Evolutionary conservation across 2,113 vertebrate species (phyloP).

Genomic region (Ctenodactylus gundi): DNA sequence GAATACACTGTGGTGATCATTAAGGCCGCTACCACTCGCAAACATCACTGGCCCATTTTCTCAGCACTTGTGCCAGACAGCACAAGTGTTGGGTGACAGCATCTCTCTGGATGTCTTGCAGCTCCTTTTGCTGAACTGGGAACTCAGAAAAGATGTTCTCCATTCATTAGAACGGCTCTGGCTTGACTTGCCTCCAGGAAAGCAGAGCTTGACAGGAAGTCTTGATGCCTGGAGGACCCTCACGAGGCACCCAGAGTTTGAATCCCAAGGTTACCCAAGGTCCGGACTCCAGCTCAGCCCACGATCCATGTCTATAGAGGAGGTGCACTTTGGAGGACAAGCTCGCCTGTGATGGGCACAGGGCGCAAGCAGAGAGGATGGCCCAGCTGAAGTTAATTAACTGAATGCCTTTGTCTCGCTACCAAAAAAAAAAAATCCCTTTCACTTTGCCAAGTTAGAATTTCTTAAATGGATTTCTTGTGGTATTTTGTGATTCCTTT

Average conservation of each 20-base stretch:
- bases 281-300: not conserved
- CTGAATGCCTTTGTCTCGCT: not conserved
- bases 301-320: not conserved
- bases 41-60: not conserved
- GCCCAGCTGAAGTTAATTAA: not conserved
- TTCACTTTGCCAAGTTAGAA: constrained; percentile 11
- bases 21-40: not conserved
- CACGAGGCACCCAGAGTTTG: not conserved
- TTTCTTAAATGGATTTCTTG: not conserved
- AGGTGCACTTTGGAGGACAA: not conserved
- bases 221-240: not conserved
- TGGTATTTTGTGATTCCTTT: not conserved
- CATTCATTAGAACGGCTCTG: not conserved
- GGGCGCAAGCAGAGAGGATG: not conserved
- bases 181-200: not conserved
- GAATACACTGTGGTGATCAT: not conserved
- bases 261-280: not conserved
- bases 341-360: not conserved
- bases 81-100: not conserved
- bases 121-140: not conserved
- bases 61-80: not conserved
- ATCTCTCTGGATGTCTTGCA: not conserved
- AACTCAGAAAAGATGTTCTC: not conserved
- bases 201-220: not conserved
- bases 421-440: not conserved